Percentiles rank a stretch among this genome's conserved stretches.
phyloP scores from a whole-genome alignment of 2,113 vertebrate genomes.

The Pachyramphus minor region DNA sequence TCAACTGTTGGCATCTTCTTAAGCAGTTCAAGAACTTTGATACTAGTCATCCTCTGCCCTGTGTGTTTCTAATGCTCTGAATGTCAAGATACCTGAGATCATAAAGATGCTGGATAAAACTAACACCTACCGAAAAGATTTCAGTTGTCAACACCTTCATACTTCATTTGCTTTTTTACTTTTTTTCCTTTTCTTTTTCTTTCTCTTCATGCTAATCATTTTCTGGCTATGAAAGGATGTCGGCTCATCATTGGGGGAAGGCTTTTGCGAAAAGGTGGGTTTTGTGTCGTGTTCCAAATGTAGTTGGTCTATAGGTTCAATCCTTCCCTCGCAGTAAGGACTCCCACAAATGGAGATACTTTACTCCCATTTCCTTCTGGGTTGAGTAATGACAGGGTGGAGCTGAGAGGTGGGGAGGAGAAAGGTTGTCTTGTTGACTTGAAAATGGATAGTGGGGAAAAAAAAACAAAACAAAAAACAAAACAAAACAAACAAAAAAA shows the following conservation, averaged over 20 bases:
- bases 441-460: not conserved
- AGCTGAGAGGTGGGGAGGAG: not conserved
- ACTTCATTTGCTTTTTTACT: slow-evolving; percentile 67
- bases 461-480: no score
- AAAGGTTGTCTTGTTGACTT: not conserved
- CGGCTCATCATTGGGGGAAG: slow-evolving; percentile 67
- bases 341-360: not conserved
- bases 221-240: slow-evolving; percentile 70
- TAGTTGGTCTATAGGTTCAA: not conserved
- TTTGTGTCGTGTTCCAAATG: slow-evolving; percentile 13
- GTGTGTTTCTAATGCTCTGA: not conserved
- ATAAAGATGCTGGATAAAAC: not conserved
- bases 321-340: not conserved
- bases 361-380: not conserved
- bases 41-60: not conserved
- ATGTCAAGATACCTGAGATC: not conserved
- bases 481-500: not conserved
- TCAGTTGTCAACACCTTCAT: slow-evolving; percentile 16
- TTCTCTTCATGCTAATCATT: slow-evolving; percentile 66
- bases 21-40: not conserved
- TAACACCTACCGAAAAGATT: not conserved
- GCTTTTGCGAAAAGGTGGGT: slow-evolving; percentile 71
- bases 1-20: not conserved
- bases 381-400: slow-evolving; percentile 6
- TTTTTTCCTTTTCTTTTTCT: slow-evolving; percentile 58